Percentiles rank a stretch among this genome's conserved stretches.
Evolutionary conservation across 2,888 invertebrate genomes (phyloP).

Genomic region (Dasysyrphus tricinctus): DNA sequence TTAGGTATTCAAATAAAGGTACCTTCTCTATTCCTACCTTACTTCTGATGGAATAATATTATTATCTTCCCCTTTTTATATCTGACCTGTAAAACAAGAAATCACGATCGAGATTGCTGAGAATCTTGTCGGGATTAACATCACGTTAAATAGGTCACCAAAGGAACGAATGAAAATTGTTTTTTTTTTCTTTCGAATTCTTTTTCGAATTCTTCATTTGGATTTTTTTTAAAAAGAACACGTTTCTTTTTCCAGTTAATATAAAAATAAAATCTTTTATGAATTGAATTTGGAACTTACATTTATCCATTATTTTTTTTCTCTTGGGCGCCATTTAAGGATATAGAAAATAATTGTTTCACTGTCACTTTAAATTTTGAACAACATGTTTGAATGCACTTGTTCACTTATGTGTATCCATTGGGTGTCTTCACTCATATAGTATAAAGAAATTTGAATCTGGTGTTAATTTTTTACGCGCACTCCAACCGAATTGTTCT

Average conservation of each 20-base stretch:
- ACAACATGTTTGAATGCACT: constrained; percentile 31
- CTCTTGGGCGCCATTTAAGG: constrained; percentile 13
- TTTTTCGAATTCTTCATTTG: constrained; percentile 2
- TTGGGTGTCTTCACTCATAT: constrained; percentile 46
- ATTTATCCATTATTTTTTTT: constrained; percentile 10
- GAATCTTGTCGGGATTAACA: constrained; percentile 40
- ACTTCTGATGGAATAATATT: neutral
- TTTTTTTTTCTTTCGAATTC: neutral
- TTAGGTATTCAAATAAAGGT: neutral
- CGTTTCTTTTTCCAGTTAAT: neutral
- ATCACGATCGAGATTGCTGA: constrained; percentile 71
- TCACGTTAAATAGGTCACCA: constrained; percentile 80
- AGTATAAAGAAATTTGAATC: neutral
- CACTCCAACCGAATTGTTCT: constrained; percentile 66
- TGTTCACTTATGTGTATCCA: constrained; percentile 62
- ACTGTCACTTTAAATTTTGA: constrained; percentile 53
- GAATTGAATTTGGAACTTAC: constrained; percentile 54
- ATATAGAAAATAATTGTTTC: constrained; percentile 27
- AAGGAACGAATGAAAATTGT: constrained; percentile 76
- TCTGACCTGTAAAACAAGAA: constrained; percentile 52
- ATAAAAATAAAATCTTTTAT: neutral
- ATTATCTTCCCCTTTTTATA: constrained; percentile 1
- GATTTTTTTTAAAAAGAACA: neutral
- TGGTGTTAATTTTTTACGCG: constrained; percentile 40
- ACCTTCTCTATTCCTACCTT: neutral